Conservation (phyloP, 2,888 invertebrate species). For the Caenorhabditis macrosperma region DNA sequence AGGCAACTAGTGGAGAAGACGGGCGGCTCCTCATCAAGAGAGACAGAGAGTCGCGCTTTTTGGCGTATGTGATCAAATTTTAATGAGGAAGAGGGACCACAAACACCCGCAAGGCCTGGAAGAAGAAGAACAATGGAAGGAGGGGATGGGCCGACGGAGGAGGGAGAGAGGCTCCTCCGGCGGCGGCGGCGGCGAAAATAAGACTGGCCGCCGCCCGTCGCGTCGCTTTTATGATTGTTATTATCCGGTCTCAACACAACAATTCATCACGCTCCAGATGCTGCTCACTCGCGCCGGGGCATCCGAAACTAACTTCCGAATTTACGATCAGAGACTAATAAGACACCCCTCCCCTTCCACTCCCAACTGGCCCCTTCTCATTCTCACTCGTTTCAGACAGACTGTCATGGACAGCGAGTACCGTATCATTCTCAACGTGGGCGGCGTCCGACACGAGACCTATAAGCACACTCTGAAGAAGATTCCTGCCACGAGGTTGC, state of each 20-base stretch:
- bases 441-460: slow-evolving; percentile 93
- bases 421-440: slow-evolving; percentile 96
- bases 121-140: slow-evolving; percentile 33
- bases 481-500: slow-evolving; percentile 88
- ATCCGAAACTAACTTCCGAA: slow-evolving; percentile 33
- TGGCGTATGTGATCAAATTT: slow-evolving; percentile 56
- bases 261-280: slow-evolving; percentile 60
- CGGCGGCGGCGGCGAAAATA: slow-evolving; percentile 44
- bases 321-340: slow-evolving; percentile 22
- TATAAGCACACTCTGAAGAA: slow-evolving; percentile 86
- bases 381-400: slow-evolving; percentile 55
- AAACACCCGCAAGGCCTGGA: slow-evolving; percentile 40
- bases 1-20: slow-evolving; percentile 7
- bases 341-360: neutral
- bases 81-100: slow-evolving; percentile 52
- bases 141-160: slow-evolving; percentile 5
- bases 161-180: slow-evolving; percentile 17
- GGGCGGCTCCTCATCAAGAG: neutral
- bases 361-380: neutral
- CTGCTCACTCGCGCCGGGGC: slow-evolving; percentile 20
- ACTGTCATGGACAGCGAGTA: slow-evolving; percentile 78
- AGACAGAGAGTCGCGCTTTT: slow-evolving; percentile 25
- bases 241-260: slow-evolving; percentile 59
- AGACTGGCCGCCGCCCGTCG: slow-evolving; percentile 36
- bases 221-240: slow-evolving; percentile 59